Conservation (phyloP, 2,113 vertebrate genomes). For the Rhinogobius similis region DNA sequence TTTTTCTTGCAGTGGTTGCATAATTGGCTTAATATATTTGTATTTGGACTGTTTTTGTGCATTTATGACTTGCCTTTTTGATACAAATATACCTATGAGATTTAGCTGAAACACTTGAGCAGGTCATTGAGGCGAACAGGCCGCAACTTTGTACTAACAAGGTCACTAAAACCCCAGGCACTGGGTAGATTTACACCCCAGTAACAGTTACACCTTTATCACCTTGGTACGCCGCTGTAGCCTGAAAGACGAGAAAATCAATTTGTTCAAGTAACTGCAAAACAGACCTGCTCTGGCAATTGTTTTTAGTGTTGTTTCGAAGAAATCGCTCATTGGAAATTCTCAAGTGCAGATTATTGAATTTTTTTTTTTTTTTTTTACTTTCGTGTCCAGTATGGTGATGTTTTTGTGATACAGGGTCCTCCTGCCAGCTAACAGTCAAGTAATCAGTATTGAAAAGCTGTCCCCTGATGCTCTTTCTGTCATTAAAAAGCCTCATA, state of each 20-base stretch:
- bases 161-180: slow-evolving; percentile 36
- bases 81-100: background rate
- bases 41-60: background rate
- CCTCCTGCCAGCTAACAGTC: too few relatives aligned
- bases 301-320: background rate
- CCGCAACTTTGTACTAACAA: slow-evolving; percentile 45
- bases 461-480: too few relatives aligned
- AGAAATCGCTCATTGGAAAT: too few relatives aligned
- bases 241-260: slow-evolving; percentile 52
- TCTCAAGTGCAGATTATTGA: too few relatives aligned
- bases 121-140: slow-evolving; percentile 19
- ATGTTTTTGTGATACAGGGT: too few relatives aligned
- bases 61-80: background rate
- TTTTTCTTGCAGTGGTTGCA: background rate
- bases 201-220: slow-evolving; percentile 35
- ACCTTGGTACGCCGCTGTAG: slow-evolving; percentile 30
- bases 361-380: too few relatives aligned
- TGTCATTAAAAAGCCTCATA: too few relatives aligned
- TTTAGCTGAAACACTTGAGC: slow-evolving; percentile 6
- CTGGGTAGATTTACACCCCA: slow-evolving; percentile 7
- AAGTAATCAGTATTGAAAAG: too few relatives aligned
- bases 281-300: slow-evolving; percentile 19
- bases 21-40: background rate
- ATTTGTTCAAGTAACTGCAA: slow-evolving; percentile 53
- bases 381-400: too few relatives aligned